Conservation (phyloP, 2,797 vertebrate genomes). For the Leptatherina wallacei region DNA sequence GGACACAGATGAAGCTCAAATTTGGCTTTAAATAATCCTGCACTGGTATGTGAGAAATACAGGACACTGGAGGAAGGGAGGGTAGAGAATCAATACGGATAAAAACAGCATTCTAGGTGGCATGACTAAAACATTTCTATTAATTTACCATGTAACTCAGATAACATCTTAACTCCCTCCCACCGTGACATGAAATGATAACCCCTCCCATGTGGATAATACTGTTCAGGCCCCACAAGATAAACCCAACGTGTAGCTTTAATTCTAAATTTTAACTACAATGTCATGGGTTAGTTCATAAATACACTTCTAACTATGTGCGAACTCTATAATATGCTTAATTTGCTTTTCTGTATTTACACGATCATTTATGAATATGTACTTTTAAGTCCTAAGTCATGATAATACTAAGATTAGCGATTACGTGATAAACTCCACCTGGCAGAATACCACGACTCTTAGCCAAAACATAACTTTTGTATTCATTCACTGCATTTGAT, state of each 20-base stretch:
- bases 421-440: slow-evolving; percentile 32
- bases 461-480: slow-evolving; percentile 34
- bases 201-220: slow-evolving; percentile 58
- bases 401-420: slow-evolving; percentile 55
- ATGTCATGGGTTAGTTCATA: slow-evolving; percentile 74
- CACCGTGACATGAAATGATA: slow-evolving; percentile 24
- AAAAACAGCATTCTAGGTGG: slow-evolving; percentile 46
- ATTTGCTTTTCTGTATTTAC: slow-evolving; percentile 75
- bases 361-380: slow-evolving; percentile 63
- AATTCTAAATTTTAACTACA: slow-evolving; percentile 50
- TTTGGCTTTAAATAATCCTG: background rate
- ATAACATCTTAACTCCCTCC: slow-evolving; percentile 15
- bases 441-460: slow-evolving; percentile 33
- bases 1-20: too few species aligned
- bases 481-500: slow-evolving; percentile 48
- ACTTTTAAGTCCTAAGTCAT: slow-evolving; percentile 67
- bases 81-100: slow-evolving; percentile 44
- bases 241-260: slow-evolving; percentile 43
- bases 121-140: slow-evolving; percentile 20
- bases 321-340: slow-evolving; percentile 66
- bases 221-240: slow-evolving; percentile 71
- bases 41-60: background rate
- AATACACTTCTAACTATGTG: slow-evolving; percentile 75
- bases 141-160: slow-evolving; percentile 9
- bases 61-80: slow-evolving; percentile 1